phyloP scores from a whole-genome alignment of 2,888 invertebrate species.

The Antheraea yamamai region DNA sequence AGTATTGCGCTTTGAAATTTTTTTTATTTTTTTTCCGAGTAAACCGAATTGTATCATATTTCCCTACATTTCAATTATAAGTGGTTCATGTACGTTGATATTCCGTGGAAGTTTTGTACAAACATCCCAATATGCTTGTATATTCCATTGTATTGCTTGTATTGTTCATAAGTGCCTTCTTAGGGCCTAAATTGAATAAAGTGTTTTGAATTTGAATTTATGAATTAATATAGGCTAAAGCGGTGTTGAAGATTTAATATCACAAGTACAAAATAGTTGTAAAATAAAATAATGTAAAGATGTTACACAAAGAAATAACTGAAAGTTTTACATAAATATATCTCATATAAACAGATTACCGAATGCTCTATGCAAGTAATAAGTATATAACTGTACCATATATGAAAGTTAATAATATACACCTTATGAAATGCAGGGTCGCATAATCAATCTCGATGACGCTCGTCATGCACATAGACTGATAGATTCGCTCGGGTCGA shows the following conservation, averaged over 20 bases:
- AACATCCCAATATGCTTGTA: not conserved
- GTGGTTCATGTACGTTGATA: not conserved
- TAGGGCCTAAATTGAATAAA: no score
- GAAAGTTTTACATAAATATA: not conserved
- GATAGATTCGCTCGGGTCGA: constrained; percentile 1
- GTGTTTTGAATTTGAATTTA: no score
- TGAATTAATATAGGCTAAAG: not conserved
- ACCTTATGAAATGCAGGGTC: constrained; percentile 6
- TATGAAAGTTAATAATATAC: constrained; percentile 10
- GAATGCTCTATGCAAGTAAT: not conserved
- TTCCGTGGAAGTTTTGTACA: not conserved
- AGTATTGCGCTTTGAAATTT: not conserved
- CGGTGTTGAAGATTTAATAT: not conserved
- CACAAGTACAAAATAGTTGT: not conserved
- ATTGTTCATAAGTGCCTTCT: no score
- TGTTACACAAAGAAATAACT: not conserved
- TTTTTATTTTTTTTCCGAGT: not conserved
- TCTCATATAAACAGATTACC: not conserved
- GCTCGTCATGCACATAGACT: constrained; percentile 8
- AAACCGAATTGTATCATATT: not conserved
- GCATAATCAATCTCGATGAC: not conserved
- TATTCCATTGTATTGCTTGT: no score
- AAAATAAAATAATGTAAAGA: not conserved
- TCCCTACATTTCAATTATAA: not conserved
- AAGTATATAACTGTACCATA: not conserved